Conservation (phyloP, 2,113 vertebrate genomes). For the Eulacestoma nigropectus region DNA sequence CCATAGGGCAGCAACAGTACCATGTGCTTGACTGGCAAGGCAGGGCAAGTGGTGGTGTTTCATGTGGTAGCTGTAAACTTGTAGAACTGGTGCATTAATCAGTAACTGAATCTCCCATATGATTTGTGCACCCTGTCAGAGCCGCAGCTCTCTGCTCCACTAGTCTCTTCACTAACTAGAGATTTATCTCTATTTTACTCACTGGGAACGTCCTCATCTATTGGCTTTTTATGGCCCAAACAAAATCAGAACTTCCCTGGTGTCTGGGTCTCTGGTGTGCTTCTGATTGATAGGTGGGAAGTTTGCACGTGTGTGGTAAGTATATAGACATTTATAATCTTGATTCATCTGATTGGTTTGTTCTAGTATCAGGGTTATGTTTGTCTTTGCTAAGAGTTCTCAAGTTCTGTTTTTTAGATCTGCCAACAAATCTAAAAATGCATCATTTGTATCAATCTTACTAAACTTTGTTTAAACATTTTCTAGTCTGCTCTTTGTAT, state of each 20-base stretch:
- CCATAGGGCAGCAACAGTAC: background rate
- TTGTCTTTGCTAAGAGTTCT: background rate
- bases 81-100: background rate
- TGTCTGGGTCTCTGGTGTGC: background rate
- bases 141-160: background rate
- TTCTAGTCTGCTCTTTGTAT: background rate
- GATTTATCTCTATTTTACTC: background rate
- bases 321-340: background rate
- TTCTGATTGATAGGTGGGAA: background rate
- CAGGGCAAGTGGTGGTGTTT: background rate
- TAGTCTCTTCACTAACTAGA: background rate
- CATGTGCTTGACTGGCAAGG: background rate
- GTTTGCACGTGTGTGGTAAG: accelerated
- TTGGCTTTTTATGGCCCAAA: background rate
- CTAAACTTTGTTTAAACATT: background rate
- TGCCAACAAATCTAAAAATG: background rate
- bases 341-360: background rate
- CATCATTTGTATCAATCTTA: background rate
- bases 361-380: background rate
- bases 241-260: background rate
- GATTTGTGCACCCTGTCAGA: background rate
- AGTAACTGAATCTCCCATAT: accelerated
- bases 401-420: background rate
- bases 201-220: background rate
- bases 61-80: background rate